Base-by-base conservation (phyloP, 2,797 vertebrate genomes). In the Catharus ustulatus region DNA sequence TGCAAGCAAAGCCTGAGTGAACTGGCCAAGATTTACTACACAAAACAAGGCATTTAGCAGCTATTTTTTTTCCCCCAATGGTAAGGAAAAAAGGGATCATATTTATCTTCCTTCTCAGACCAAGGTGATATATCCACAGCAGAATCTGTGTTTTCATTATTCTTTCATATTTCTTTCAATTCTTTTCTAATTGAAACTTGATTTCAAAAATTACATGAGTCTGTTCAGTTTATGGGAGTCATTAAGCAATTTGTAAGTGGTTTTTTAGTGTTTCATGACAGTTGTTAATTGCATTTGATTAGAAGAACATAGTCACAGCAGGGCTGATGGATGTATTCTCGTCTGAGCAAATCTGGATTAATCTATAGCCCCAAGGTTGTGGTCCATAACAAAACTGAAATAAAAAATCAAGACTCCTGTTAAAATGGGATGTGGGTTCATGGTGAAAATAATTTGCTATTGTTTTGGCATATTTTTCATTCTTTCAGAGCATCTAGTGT, bases 211-310 rank as follows among this genome's bases (percentile, higher is more conserved):
- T 74, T 15, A 29, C 14, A 54, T 73, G 20, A 42, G 77, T 66
- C 67, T 72, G 22, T 84, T 96, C 63, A 40, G 52, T 23, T 82
- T 87, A 52, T n/a, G 71, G 46, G 54, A 92, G 62, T 40, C 59
- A 84, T 84, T 72, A 58, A 80, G 83, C 78, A 68, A 18, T 36
- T 84, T 15, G 5, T 59, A 92, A 90, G 77, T 49, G 61, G 1
- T 3, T 67, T 81, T 83, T 92, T 46, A 52, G 38, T 17, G 24
- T 74, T 86, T 76, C 2, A 4, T 57, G 89, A 34, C 68, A 78
- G 40, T 38, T 45, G 45, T 71, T 93, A 88, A 89, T 86, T 84
- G 74, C 29, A 51, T 52, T 86, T 91, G 59, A 92, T 91, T 91
- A 73, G 77, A 89, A 71, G 78, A 89, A 52, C 54, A 49, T 32